phyloP scores from a whole-genome alignment of 2,888 invertebrate genomes.

The Diarsia dahlii region DNA sequence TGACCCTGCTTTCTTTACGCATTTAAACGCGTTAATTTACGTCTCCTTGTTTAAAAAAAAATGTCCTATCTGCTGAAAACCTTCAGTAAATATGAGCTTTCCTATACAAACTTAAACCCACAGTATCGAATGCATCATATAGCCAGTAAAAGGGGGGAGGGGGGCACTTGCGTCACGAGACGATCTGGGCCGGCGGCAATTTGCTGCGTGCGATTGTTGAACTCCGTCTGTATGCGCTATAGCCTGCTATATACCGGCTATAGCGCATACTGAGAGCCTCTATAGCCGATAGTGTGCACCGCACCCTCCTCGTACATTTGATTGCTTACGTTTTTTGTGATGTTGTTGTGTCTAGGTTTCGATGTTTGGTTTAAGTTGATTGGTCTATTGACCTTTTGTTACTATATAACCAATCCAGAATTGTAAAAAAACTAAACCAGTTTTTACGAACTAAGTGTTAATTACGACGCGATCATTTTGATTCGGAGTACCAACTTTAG shows the following conservation, averaged over 20 bases:
- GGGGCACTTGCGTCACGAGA: slow-evolving; percentile 73
- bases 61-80: not conserved
- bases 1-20: too few species aligned
- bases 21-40: too few species aligned
- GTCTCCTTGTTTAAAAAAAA: not conserved
- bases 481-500: not conserved
- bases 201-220: slow-evolving; percentile 74
- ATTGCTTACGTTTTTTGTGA: slow-evolving; percentile 26
- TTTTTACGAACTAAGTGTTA: not conserved
- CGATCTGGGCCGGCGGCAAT: slow-evolving; percentile 74
- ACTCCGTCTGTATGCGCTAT: slow-evolving; percentile 61
- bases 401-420: not conserved
- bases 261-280: too few species aligned
- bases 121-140: slow-evolving; percentile 35
- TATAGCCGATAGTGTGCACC: slow-evolving; percentile 39
- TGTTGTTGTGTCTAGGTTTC: slow-evolving; percentile 30
- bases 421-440: not conserved
- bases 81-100: not conserved
- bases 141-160: slow-evolving; percentile 43
- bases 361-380: not conserved
- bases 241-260: not conserved
- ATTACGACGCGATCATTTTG: not conserved
- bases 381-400: not conserved
- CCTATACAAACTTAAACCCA: slow-evolving; percentile 27
- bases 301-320: slow-evolving; percentile 47